phyloP scores from a whole-genome alignment of 2,113 vertebrate genomes.

The Spilogale gracilis region DNA sequence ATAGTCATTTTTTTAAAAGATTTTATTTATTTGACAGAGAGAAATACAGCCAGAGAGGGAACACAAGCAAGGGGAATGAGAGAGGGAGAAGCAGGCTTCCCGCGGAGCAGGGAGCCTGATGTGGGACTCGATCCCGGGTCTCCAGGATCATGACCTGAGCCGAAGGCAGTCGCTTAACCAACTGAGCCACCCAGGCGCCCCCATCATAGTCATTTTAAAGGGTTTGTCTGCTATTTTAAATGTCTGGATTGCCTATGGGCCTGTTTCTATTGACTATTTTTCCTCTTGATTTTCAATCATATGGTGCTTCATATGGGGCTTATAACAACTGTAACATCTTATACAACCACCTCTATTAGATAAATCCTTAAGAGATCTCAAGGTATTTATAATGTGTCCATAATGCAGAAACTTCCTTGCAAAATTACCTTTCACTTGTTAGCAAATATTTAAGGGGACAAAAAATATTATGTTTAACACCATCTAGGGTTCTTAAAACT shows the following conservation, averaged over 20 bases:
- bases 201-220: not conserved
- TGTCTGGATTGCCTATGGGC: not conserved
- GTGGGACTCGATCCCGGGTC: too few species aligned
- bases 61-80: too few species aligned
- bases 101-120: too few species aligned
- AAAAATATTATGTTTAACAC: not conserved
- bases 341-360: not conserved
- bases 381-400: not conserved
- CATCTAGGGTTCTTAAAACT: not conserved
- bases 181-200: too few species aligned
- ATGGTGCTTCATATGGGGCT: not conserved
- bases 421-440: not conserved
- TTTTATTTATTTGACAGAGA: too few species aligned
- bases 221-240: not conserved
- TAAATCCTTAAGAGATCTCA: not conserved
- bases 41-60: too few species aligned
- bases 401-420: constrained; percentile 21
- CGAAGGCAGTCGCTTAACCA: too few species aligned
- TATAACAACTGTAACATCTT: not conserved
- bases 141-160: too few species aligned
- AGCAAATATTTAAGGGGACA: not conserved
- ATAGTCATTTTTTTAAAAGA: not conserved
- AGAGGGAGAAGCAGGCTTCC: too few species aligned
- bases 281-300: not conserved
- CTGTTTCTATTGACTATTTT: not conserved